Evolutionary conservation across 2,113 vertebrate species (phyloP).

Genomic region (Rhabdomys dilectus): DNA sequence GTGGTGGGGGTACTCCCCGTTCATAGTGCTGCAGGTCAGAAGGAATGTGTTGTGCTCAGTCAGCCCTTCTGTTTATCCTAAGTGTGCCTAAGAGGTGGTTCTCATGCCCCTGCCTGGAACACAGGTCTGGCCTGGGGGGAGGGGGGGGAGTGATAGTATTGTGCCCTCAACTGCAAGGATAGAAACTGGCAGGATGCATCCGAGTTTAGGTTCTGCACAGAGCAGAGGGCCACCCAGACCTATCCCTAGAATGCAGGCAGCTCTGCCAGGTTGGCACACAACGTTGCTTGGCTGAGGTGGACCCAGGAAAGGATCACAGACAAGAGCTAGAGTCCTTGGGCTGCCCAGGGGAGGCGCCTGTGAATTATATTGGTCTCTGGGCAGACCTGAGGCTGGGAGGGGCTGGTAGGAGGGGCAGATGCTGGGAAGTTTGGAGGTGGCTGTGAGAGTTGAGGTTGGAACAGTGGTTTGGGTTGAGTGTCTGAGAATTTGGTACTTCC

Average conservation of each 20-base stretch:
- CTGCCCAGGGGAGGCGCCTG: background rate
- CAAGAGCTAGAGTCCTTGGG: background rate
- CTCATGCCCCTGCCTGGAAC: background rate
- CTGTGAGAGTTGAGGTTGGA: background rate
- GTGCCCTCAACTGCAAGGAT: background rate
- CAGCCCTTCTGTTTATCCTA: background rate
- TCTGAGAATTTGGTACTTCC: background rate
- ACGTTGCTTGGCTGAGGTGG: background rate
- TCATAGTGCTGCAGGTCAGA: background rate
- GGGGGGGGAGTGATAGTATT: too few relatives aligned
- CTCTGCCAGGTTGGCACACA: fast-evolving
- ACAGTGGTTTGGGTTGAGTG: fast-evolving
- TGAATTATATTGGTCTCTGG: fast-evolving
- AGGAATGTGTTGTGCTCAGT: background rate
- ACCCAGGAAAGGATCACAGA: background rate
- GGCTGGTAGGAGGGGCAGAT: background rate
- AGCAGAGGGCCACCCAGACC: too few relatives aligned
- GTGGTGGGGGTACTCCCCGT: background rate
- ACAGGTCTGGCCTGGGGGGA: background rate
- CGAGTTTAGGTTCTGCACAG: background rate
- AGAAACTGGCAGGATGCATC: background rate
- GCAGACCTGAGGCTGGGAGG: background rate
- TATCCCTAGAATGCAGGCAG: background rate
- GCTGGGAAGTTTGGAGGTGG: background rate
- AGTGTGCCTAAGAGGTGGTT: background rate